Conservation (phyloP, 2,888 invertebrate species). For the Anagyrus pseudococci region DNA sequence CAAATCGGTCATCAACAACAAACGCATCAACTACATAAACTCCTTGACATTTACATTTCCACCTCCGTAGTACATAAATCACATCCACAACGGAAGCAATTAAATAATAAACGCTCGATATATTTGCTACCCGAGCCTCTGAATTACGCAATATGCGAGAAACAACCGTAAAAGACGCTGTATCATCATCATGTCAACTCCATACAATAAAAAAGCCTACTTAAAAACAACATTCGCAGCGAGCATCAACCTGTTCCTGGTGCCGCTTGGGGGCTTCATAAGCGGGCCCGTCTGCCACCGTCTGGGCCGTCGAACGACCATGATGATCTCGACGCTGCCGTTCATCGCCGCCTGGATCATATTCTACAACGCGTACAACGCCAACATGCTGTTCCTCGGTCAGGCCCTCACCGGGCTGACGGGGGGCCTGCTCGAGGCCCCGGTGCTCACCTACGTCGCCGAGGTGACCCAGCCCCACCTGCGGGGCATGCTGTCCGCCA, state of each 20-base stretch:
- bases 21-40: no score
- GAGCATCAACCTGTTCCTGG: slow-evolving; percentile 80
- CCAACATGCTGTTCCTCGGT: slow-evolving; percentile 73
- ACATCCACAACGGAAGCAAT: no score
- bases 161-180: no score
- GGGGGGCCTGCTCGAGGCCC: slow-evolving; percentile 82
- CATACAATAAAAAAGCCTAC: no score
- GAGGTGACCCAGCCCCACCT: slow-evolving; percentile 83
- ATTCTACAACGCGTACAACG: slow-evolving; percentile 71
- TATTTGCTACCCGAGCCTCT: no score
- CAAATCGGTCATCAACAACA: no score
- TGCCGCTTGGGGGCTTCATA: slow-evolving; percentile 79
- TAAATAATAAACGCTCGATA: no score
- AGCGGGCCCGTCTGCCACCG: slow-evolving; percentile 77
- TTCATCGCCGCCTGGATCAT: slow-evolving; percentile 78
- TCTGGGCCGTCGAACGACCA: slow-evolving; percentile 75
- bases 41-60: no score
- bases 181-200: no score
- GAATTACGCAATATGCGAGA: no score
- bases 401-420: slow-evolving; percentile 76
- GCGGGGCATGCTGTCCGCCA: slow-evolving; percentile 76
- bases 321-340: slow-evolving; percentile 67
- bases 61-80: no score
- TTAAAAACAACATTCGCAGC: slow-evolving; percentile 69
- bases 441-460: slow-evolving; percentile 83